Conservation (phyloP, 2,797 vertebrate genomes). For the Huso huso region DNA sequence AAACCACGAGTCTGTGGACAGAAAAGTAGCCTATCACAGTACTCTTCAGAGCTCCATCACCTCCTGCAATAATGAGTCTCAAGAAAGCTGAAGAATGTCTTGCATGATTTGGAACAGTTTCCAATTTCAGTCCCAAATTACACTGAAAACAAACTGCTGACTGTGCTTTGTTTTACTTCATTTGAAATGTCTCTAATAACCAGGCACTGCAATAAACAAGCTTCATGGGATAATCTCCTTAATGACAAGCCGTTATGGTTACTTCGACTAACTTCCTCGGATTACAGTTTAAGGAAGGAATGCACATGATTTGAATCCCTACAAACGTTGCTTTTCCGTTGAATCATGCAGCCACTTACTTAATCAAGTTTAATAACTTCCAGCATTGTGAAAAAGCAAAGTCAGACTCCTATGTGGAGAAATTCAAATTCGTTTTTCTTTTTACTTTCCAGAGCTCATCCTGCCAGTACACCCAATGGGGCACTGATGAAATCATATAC, state of each 20-base stretch:
- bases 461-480: too few species aligned
- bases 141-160: neutral
- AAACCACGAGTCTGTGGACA: too few species aligned
- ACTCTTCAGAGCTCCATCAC: too few species aligned
- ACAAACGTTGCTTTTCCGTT: slow-evolving; percentile 1
- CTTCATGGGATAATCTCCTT: neutral
- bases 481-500: too few species aligned
- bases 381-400: slow-evolving; percentile 2
- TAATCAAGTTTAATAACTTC: slow-evolving; percentile 9
- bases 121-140: neutral
- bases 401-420: too few species aligned
- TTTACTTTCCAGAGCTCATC: too few species aligned
- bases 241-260: slow-evolving; percentile 11
- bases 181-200: slow-evolving; percentile 6
- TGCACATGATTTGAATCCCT: slow-evolving; percentile 3
- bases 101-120: neutral
- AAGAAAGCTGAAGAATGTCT: too few species aligned
- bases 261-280: slow-evolving; percentile 1
- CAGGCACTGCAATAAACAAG: neutral
- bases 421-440: too few species aligned
- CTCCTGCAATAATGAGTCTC: too few species aligned
- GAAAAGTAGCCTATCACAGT: too few species aligned
- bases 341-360: slow-evolving; percentile 10
- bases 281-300: slow-evolving; percentile 11
- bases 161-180: neutral